Evolutionary conservation across 1,140 invertebrate species (phyloP).

Genomic region (Drosophila chauvacae): DNA sequence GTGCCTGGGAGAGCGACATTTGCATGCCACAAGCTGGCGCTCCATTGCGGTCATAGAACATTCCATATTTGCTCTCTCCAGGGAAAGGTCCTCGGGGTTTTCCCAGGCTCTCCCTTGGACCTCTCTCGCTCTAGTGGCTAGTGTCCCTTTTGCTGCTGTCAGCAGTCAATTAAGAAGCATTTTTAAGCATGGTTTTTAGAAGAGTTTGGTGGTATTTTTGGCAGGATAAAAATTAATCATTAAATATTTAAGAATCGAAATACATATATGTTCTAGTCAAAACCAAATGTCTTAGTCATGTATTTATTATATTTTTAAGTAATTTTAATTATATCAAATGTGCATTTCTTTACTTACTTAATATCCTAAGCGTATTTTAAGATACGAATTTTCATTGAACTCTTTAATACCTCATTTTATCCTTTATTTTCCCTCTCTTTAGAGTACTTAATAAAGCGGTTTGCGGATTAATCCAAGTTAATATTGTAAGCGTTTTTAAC

Average conservation of each 20-base stretch:
- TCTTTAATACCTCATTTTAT: too few species aligned
- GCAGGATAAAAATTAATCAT: too few species aligned
- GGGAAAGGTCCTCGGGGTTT: conserved; percentile 1
- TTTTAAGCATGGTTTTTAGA: background rate
- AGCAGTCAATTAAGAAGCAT: conserved; percentile 41
- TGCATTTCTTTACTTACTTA: background rate
- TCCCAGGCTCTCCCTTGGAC: background rate
- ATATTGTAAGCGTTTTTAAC: background rate
- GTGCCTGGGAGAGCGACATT: conserved; percentile 21
- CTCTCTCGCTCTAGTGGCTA: background rate
- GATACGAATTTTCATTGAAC: background rate
- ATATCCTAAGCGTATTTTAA: background rate
- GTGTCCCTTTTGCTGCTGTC: conserved; percentile 17
- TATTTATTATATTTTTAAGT: background rate
- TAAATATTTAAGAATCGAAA: too few species aligned
- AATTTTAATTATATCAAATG: background rate
- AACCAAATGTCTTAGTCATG: background rate
- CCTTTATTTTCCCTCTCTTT: too few species aligned
- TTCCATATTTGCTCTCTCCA: conserved; percentile 24
- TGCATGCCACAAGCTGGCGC: conserved; percentile 53
- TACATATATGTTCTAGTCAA: too few species aligned
- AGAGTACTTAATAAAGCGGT: too few species aligned
- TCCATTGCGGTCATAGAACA: conserved; percentile 40
- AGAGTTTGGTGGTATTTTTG: background rate
- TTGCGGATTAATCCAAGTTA: too few species aligned